A percentile compares a stretch with the other conserved stretches of the same genome.
phyloP scores from a whole-genome alignment of 2,797 vertebrate species.

The Microtus agrestis region DNA sequence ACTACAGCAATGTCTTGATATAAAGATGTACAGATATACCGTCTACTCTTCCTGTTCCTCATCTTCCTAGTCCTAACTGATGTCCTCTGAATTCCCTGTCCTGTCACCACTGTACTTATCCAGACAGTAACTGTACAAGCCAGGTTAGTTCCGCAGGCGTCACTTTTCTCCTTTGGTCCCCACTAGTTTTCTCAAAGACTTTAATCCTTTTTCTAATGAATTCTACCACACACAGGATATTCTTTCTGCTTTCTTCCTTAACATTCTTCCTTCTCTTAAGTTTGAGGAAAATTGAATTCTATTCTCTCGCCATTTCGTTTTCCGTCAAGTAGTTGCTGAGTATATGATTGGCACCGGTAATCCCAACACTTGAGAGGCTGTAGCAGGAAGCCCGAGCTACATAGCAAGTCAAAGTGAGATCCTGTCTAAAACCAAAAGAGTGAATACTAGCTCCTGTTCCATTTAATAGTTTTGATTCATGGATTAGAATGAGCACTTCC shows the following conservation, averaged over 20 bases:
- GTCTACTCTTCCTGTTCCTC: not conserved
- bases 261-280: not conserved
- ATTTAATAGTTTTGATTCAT: constrained; percentile 43
- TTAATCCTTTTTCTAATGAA: constrained; percentile 14
- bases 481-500: constrained; percentile 30
- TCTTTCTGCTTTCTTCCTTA: constrained; percentile 28
- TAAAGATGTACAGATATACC: not conserved
- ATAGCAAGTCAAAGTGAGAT: not conserved
- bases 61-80: not conserved
- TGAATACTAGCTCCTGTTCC: constrained; percentile 24
- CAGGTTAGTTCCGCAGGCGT: not conserved
- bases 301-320: constrained; percentile 48
- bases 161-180: not conserved
- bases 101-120: not conserved
- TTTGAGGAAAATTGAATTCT: constrained; percentile 26
- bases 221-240: constrained; percentile 10
- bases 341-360: not conserved
- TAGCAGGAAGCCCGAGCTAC: not conserved
- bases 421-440: not conserved
- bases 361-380: not conserved
- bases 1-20: constrained; percentile 18
- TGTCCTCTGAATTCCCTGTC: not conserved
- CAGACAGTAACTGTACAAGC: not conserved
- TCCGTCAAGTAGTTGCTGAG: constrained; percentile 4
- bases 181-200: not conserved